These are phyloP conservation scores for Calameuta filiformis DNA, from an alignment of 2,888 invertebrate genomes.

Conservation along the genomic window DNA sequence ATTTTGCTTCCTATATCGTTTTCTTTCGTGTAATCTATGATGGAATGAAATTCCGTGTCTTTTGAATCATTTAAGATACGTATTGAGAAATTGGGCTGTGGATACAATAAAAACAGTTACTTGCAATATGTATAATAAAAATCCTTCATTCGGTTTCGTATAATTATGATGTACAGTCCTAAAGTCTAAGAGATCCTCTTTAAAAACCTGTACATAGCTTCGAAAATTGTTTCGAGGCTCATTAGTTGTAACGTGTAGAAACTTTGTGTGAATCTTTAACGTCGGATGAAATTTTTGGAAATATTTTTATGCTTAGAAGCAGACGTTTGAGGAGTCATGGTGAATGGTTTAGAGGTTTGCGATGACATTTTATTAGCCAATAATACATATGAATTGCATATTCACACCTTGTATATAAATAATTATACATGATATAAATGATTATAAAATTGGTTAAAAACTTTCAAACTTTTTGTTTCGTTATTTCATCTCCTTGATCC, in stretches of 20 bases:
- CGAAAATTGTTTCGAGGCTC: conserved; percentile 6
- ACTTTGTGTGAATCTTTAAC: conserved; percentile 29
- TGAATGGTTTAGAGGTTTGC: conserved; percentile 17
- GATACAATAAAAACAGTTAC: conserved; percentile 1
- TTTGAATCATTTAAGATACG: background rate
- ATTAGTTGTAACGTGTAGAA: conserved; percentile 28
- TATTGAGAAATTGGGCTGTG: conserved; percentile 4
- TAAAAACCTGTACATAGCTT: background rate
- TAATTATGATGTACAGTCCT: background rate
- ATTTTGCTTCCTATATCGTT: background rate
- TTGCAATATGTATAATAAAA: background rate
- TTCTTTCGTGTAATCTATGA: background rate
- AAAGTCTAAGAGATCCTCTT: background rate
- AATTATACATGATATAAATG: conserved; percentile 27
- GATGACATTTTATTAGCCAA: conserved; percentile 13
- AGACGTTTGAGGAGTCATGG: conserved; percentile 7
- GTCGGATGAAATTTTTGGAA: conserved; percentile 31
- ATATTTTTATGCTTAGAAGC: conserved; percentile 32
- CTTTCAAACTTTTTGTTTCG: background rate
- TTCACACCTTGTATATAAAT: conserved; percentile 36
- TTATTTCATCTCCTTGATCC: background rate
- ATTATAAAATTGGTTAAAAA: conserved; percentile 40
- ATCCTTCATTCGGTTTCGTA: background rate
- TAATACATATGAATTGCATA: conserved; percentile 23
- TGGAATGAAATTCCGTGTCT: background rate